Conservation (phyloP, 2,888 invertebrate species). For the Elmis aenea region DNA sequence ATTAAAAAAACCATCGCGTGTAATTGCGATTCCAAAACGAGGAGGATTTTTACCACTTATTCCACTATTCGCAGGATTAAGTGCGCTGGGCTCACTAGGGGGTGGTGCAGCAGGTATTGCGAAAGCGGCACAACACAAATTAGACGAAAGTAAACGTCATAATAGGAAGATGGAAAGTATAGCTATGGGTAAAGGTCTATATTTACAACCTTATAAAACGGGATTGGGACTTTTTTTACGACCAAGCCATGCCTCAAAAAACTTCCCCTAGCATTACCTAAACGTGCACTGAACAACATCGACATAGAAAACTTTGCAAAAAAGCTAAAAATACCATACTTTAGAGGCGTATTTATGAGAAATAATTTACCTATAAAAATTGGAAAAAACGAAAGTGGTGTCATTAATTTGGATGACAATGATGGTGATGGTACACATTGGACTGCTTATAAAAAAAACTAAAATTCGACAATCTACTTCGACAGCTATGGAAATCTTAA, state of each 20-base stretch:
- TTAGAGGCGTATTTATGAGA: slow-evolving; percentile 6
- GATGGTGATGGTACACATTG: not conserved
- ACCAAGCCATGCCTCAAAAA: slow-evolving; percentile 9
- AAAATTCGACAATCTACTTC: not conserved
- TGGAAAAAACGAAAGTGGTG: not conserved
- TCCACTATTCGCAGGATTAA: slow-evolving; percentile 36
- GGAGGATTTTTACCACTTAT: slow-evolving; percentile 35
- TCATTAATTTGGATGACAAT: not conserved
- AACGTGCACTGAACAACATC: slow-evolving; percentile 21
- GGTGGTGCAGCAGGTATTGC: slow-evolving; percentile 38
- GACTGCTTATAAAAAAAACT: not conserved
- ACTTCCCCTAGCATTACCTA: slow-evolving; percentile 22
- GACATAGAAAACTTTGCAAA: not conserved
- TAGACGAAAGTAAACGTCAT: slow-evolving; percentile 34
- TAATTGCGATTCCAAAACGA: slow-evolving; percentile 31
- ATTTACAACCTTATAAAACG: slow-evolving; percentile 25
- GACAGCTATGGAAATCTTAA: slow-evolving; percentile 2
- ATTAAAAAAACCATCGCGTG: too few relatives aligned
- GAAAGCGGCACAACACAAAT: slow-evolving; percentile 32
- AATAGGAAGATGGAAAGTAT: slow-evolving; percentile 40
- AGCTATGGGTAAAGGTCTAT: slow-evolving; percentile 29
- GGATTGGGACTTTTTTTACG: slow-evolving; percentile 25
- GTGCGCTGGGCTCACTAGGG: slow-evolving; percentile 34
- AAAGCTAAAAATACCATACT: slow-evolving; percentile 5
- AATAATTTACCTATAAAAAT: not conserved